Evolutionary conservation across 2,113 vertebrate genomes (phyloP), one percentile per base, ranked within the genome.

Genomic region (Epinephelus cyanopodus): DNA sequence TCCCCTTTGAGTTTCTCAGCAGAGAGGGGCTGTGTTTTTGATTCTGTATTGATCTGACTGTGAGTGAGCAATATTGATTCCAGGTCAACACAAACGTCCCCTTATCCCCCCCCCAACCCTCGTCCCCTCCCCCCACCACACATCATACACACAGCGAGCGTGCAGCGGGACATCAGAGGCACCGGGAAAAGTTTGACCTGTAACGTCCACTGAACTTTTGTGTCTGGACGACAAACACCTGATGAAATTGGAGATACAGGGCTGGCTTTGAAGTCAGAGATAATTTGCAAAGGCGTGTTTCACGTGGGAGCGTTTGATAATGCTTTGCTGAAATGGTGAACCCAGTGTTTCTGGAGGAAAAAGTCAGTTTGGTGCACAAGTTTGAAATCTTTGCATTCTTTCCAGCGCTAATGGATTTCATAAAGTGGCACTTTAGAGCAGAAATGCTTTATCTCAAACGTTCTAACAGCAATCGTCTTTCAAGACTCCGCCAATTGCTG

Each of bases 181-280:
- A 53, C 25, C 21, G 45, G 39, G 25, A 2, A 27, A 7, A 45
- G 61, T 23, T 66, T 73, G 85, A 89, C 83, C 68, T 19, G 50
- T 11, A 8, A 12, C 3, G 65, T 73, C 54, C 75, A 58, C 37
- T 92, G 87, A 88, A 85, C 87, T 69, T 58, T 74, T 42, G 23
- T 15, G 29, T 62, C 64, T 45, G 66, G 42, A 74, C 29, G 54
- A 83, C 86, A 92, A 87, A 92, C 90, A 90, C 74, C 87, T 87
- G 89, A 89, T 42, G 87, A 84, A 79, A 87, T 70, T 4, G 10
- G 15, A 80, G 78, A 86, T 79, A 85, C 70, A 8, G 54, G 3
- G 12, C 48, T 3, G 4, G 37, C 90, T 92, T 92, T 93, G 90
- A 92, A 92, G 89, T 77, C 3, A 0, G 17, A 76, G 87, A 87